Evolutionary conservation across 2,888 invertebrate genomes (phyloP).

Genomic region (Synergus japonicus): DNA sequence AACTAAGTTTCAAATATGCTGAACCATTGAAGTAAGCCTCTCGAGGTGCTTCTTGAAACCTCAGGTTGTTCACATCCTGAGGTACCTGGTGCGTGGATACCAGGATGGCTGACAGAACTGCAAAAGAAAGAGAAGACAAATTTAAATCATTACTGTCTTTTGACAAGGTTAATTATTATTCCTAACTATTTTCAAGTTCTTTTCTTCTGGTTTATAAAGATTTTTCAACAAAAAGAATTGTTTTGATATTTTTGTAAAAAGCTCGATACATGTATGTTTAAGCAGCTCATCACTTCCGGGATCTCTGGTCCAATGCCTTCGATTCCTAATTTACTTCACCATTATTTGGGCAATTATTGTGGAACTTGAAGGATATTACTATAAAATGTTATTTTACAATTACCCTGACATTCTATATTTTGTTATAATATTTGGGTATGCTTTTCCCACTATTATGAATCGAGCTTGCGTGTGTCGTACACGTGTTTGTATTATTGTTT

Average conservation of each 20-base stretch:
- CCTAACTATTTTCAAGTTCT: neutral
- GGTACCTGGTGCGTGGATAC: slow-evolving; percentile 43
- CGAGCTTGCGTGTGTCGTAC: neutral
- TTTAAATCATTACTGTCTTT: neutral
- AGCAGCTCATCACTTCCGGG: neutral
- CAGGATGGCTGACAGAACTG: slow-evolving; percentile 24
- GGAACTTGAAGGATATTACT: neutral
- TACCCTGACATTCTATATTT: neutral
- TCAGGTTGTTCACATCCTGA: slow-evolving; percentile 43
- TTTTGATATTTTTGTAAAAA: no score
- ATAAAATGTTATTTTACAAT: neutral
- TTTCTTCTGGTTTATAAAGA: neutral
- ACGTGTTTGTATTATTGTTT: neutral
- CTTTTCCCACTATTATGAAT: neutral
- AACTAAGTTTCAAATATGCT: slow-evolving; percentile 85
- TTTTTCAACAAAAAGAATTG: neutral
- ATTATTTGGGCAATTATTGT: neutral
- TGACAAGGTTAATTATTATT: neutral
- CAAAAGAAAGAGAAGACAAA: neutral
- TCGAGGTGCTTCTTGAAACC: slow-evolving; percentile 71
- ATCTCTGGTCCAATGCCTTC: neutral
- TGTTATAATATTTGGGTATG: neutral
- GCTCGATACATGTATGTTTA: no score
- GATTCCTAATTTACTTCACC: neutral
- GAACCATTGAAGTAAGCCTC: slow-evolving; percentile 93